Evolutionary conservation across 2,888 invertebrate species (phyloP).

Genomic region (Mongoloraphidia duomilia): DNA sequence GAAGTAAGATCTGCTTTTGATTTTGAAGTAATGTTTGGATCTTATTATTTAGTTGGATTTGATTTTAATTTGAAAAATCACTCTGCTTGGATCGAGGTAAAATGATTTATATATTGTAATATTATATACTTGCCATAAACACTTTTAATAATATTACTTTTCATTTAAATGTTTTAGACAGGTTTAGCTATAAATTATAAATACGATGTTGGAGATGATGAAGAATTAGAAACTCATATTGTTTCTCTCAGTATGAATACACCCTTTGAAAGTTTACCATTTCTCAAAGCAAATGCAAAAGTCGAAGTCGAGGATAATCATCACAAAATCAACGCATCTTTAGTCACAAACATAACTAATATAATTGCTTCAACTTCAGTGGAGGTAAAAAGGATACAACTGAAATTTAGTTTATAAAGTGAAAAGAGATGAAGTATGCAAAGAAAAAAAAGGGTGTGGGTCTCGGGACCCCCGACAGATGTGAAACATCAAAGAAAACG

Average conservation of each 20-base stretch:
- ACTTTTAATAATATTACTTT: background rate
- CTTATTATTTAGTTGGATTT: conserved; percentile 32
- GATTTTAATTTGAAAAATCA: conserved; percentile 32
- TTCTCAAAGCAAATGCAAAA: conserved; percentile 30
- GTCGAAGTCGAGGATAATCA: conserved; percentile 35
- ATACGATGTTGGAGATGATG: conserved; percentile 25
- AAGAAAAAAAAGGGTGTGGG: no score
- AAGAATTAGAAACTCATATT: conserved; percentile 30
- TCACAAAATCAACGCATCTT: conserved; percentile 34
- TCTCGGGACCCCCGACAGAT: no score
- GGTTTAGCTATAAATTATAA: conserved; percentile 38
- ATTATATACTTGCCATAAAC: background rate
- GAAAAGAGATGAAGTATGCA: no score
- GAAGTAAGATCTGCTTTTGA: conserved; percentile 36
- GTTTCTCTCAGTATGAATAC: conserved; percentile 36
- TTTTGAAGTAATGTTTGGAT: conserved; percentile 31
- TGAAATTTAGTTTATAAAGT: background rate
- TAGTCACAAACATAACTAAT: conserved; percentile 33
- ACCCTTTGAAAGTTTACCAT: conserved; percentile 35
- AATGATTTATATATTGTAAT: background rate
- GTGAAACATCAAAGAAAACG: no score
- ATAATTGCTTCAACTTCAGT: conserved; percentile 36
- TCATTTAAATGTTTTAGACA: conserved; percentile 22
- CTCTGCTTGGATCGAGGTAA: conserved; percentile 30
- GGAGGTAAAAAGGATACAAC: conserved; percentile 30